These are phyloP conservation scores for Drosophila sturtevanti DNA, from an alignment of 1,140 invertebrate species.

Conservation along the genomic window DNA sequence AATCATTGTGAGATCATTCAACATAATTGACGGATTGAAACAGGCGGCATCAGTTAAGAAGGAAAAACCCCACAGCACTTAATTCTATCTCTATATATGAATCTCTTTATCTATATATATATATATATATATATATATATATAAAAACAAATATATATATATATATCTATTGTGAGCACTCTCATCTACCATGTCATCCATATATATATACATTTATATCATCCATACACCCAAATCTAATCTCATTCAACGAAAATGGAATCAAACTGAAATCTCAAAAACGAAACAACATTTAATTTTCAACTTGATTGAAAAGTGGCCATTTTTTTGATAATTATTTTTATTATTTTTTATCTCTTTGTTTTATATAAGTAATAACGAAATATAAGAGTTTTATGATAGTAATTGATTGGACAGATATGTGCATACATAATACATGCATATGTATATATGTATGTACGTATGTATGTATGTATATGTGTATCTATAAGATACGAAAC, in stretches of 20 bases:
- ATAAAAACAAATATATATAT: not conserved
- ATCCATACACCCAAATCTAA: constrained; percentile 14
- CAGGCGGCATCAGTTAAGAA: constrained; percentile 10
- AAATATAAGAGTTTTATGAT: not conserved
- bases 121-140: not conserved
- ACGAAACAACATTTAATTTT: constrained; percentile 2
- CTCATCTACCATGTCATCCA: constrained; percentile 6
- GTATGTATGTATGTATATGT: constrained; percentile 36
- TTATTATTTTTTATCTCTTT: constrained; percentile 40
- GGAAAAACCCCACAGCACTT: not conserved
- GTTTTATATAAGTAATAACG: constrained; percentile 23
- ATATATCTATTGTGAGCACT: not conserved
- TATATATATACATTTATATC: not conserved
- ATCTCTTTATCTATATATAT: not conserved
- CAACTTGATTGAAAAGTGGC: constrained; percentile 56
- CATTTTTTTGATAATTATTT: constrained; percentile 60
- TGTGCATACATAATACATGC: constrained; percentile 29
- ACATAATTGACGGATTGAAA: constrained; percentile 25
- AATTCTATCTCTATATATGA: not conserved
- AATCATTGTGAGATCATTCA: constrained; percentile 22
- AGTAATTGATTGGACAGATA: constrained; percentile 3
- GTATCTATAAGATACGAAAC: constrained; percentile 59
- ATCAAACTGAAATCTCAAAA: constrained; percentile 12
- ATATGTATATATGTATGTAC: constrained; percentile 20
- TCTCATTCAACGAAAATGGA: constrained; percentile 9